Base-by-base conservation (phyloP, 2,797 vertebrate species). In the Sebastes steindachneri region DNA sequence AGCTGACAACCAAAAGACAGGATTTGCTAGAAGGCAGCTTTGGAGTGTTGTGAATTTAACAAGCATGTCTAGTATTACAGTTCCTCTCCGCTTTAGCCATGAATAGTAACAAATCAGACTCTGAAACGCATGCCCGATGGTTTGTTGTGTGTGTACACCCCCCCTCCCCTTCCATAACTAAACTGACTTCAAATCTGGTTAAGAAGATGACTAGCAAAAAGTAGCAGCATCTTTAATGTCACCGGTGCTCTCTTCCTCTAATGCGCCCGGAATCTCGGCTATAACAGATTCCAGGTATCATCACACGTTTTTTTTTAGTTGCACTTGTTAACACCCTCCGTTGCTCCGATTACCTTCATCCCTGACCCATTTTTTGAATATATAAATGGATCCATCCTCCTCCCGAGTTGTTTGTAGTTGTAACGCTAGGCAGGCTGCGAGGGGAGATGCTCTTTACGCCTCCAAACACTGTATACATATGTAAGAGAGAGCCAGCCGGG, bases 31-130 rank as follows among this genome's bases (percentile, higher is more conserved):
- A 94, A 96, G 95, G 88, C 92, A 80, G 70, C 90, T 95, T 94
- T 95, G 91, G 93, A 95, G 93, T 95, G 88, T 94, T 96, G 91
- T 94, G 95, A 95, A 96, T 96, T 96, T 96, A 96, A 96, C 96
- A 96, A 96, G 94, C 93, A 93, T 95, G 92, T 90, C 92, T 96
- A 85, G 92, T 93, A 94, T 95, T 91, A 95, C 93, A 90, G 95
- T 95, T 95, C 85, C 94, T 95, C 93, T 89, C 91, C 83, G 91
- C 93, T 93, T 96, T 94, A 94, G 93, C 95, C 95, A 95, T 95
- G 95, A 96, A 92, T 95, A 95, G 93, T 95, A 95, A 95, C 69
- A 91, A 95, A 94, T 94, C 92, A 95, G 92, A 95, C 95, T 96
- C 92, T 94, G 93, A 97, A 96, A 96, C 91, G 92, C 82, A 92